Evolutionary conservation across 2,113 vertebrate genomes (phyloP), one percentile per base, ranked within the genome.

Genomic region (Sylvilagus bachmani): DNA sequence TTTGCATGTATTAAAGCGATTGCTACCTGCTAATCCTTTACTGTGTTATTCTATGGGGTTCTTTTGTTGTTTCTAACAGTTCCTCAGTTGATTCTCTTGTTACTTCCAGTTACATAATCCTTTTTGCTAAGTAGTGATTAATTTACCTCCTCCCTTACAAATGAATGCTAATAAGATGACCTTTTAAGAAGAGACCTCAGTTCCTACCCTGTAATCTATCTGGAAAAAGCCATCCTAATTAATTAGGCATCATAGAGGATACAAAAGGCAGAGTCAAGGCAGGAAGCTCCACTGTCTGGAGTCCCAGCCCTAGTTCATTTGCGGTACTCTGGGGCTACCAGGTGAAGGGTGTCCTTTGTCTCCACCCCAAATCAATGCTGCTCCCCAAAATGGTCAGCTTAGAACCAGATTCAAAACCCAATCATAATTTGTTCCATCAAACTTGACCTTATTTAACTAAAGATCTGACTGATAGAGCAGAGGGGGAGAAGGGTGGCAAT

Each of bases 141-240:
- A 91, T 64, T 82, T 83, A 53, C 55, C 79, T 79, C 17, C 55
- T 71, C 33, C 82, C 82, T 81, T 93, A 21, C 69, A 53, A 74
- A 83, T 44, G n/a, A 66, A 77, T 84, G 9, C 31, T 78, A 49
- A 78, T 89, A 84, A 17, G 33, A 89, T 70, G 33, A 61, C 36
- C 29, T 83, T 69, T 84, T 58, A 75, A 83, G 12, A 93, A 93
- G 22, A 75, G 21, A 58, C 4, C 27, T 81, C 10, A 62, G 38
- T 51, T 90, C 31, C 31, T 36, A 70, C 3, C 31, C n/a, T 71
- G 36, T 62, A 71, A 82, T 58, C 25, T 12, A 93, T 27, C 49
- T 69, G 62, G 61, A 61, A 88, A 58, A 82, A 83, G 61, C 49
- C 22, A 33, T 29, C 22, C 82, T 33, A 85, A 85, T 22, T 64